Evolutionary conservation across 2,113 vertebrate genomes (phyloP), one percentile per base, ranked within the genome.

Genomic region (Hippolais icterina): DNA sequence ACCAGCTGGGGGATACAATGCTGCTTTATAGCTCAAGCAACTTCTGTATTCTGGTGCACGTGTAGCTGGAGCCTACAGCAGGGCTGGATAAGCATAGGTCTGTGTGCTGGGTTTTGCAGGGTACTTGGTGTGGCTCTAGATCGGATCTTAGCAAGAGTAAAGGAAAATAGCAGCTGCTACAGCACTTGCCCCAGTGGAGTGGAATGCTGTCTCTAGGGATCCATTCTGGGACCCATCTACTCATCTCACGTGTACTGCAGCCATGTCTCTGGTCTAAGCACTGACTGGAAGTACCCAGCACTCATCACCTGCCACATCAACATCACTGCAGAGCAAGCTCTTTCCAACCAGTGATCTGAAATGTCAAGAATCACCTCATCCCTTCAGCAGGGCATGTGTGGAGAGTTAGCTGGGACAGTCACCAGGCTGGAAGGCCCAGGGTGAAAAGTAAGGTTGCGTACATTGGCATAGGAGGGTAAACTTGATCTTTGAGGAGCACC

Each of bases 61-160:
- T 0, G 4, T 12, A 87, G 44, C 69, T 27, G 28, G 44, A 83
- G 44, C 24, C 50, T 75, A 29, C 13, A 47, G 47, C 61, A 24
- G 44, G 41, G 17, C 9, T 80, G 37, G 47, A 29, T 44, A 80
- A 88, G 24, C 64, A 60, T 1, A 31, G 20, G 9, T 57, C 27
- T 77, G 39, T 16, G 44, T 39, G 12, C 35, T 35, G 46, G 11
- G 46, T 75, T 83, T 83, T 28, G 22, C 16, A 15, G 21, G 21
- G 39, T 44, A 6, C 8, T n/a, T 33, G n/a, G 11, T 57, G 44
- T 22, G 59, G 52, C 35, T 66, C 16, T 64, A 52, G 21, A 17
- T 17, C 0, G 0, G 39, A 52, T 41, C 11, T 75, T 37, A 82
- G 68, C 31, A 8, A 11, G 14, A 71, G 44, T 29, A 77, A 83